Evolutionary conservation across 1,140 invertebrate species (phyloP).

Genomic region (Acromyrmex charruanus): DNA sequence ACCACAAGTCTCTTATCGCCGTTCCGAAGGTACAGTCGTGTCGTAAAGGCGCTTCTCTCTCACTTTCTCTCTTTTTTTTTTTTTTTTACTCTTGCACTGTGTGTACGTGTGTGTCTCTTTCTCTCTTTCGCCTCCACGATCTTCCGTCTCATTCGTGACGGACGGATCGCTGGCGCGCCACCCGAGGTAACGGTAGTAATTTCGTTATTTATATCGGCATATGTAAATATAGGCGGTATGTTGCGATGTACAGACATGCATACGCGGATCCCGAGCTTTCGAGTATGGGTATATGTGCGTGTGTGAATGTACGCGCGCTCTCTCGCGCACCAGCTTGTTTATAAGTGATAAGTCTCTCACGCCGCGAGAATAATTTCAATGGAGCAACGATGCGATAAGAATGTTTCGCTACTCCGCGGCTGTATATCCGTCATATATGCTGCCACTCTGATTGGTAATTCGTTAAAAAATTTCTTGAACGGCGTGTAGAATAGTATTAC

Average conservation of each 20-base stretch:
- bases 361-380: constrained; percentile 20
- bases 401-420: not conserved
- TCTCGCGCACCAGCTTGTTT: constrained; percentile 11
- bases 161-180: constrained; percentile 40
- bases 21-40: constrained; percentile 50
- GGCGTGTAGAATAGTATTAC: not conserved
- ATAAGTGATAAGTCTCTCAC: constrained; percentile 34
- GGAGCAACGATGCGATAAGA: constrained; percentile 11
- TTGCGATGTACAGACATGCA: constrained; percentile 15
- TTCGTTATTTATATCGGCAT: constrained; percentile 79
- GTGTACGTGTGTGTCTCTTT: not conserved
- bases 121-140: not conserved
- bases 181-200: constrained; percentile 56
- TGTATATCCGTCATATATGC: not conserved
- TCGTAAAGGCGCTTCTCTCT: constrained; percentile 20
- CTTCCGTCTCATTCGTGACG: constrained; percentile 27
- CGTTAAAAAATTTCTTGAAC: too few relatives aligned
- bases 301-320: not conserved
- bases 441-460: not conserved
- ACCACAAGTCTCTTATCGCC: constrained; percentile 60
- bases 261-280: not conserved
- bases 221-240: constrained; percentile 72
- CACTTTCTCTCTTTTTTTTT: constrained; percentile 17
- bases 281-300: not conserved
- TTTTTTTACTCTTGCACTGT: too few relatives aligned